Evolutionary conservation across 2,797 vertebrate genomes (phyloP).

Genomic region (Amphiprion clarkii): DNA sequence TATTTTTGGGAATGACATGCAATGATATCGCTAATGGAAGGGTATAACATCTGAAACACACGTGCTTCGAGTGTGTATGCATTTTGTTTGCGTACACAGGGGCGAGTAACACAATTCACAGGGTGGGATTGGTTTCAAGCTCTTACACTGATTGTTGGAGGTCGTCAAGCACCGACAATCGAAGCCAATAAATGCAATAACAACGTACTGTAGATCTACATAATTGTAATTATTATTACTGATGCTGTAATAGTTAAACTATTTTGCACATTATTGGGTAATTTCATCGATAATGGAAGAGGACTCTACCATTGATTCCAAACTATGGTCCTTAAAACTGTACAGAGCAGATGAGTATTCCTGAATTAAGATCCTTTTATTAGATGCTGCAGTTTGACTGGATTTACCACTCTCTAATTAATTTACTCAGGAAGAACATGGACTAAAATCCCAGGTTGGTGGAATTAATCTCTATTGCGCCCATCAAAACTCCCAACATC

Average conservation of each 20-base stretch:
- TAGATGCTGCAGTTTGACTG: background rate
- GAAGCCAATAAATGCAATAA: background rate
- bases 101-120: too few species aligned
- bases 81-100: background rate
- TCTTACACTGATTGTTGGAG: background rate
- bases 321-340: too few species aligned
- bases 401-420: constrained; percentile 16
- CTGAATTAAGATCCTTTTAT: background rate
- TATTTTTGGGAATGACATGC: too few species aligned
- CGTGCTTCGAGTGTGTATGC: background rate
- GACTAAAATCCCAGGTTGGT: constrained; percentile 14
- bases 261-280: too few species aligned
- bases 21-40: too few species aligned
- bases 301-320: too few species aligned
- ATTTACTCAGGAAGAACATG: background rate
- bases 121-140: background rate
- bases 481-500: constrained; percentile 24
- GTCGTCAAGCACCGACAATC: background rate
- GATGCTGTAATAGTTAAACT: background rate
- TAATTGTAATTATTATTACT: background rate
- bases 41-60: too few species aligned
- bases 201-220: background rate
- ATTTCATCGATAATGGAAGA: too few species aligned
- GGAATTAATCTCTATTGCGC: constrained; percentile 11
- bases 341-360: background rate